Evolutionary conservation across 2,888 invertebrate genomes (phyloP), one percentile per base, ranked within the genome.

Genomic region (Allolobophora icterica): DNA sequence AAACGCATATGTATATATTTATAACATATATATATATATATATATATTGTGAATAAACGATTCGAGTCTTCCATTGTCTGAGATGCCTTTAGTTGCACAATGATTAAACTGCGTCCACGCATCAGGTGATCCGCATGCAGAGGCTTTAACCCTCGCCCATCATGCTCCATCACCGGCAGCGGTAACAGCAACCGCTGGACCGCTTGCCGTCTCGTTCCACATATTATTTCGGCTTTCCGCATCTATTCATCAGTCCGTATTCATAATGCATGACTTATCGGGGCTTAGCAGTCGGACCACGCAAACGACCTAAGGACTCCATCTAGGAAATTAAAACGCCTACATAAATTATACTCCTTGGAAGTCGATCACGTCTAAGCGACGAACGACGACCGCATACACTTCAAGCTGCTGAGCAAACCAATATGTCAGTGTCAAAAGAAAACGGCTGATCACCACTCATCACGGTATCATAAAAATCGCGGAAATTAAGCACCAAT

Each of bases 231-330:
- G 71, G 71, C 71, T 71, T 71, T 13, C 71, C 8, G 71, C 71
- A n/a, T 71, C 71, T n/a, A n/a, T 71, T 71, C 71, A 71, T 71
- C 71, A 71, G 71, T 17, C n/a, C n/a, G 30, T 1, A 71, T 71
- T 71, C 71, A 71, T 71, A 71, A 71, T 71, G 71, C 71, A 71
- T 71, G 71, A 71, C 71, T 71, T 71, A 71, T 71, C 71, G 71
- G n/a, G 71, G 71, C 71, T 71, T 71, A 71, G 71, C 71, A 71
- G 30, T 71, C 71, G n/a, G 71, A 71, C 71, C 8, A 71, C n/a
- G 71, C 71, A 8, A 71, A n/a, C n/a, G 71, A 30, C 71, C 71
- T n/a, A 71, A 30, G 11, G 71, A 71, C 71, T 71, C n/a, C 71
- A 71, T 71, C 71, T 71, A n/a, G 71, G 71, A 71, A 71, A 71